Evolutionary conservation across 2,797 vertebrate species (phyloP).

Genomic region (Clarias laeviceps): DNA sequence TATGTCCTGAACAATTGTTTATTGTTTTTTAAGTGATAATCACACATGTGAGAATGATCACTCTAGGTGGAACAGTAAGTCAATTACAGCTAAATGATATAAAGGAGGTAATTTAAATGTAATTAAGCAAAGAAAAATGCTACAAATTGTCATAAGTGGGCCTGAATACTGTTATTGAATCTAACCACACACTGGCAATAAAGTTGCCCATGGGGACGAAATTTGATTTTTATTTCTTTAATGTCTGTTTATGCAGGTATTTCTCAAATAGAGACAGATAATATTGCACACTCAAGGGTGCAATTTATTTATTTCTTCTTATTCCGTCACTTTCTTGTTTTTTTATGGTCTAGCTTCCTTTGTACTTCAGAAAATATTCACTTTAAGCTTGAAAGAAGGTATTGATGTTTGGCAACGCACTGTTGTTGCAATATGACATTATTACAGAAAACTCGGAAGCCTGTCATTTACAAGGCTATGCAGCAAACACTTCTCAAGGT

Average conservation of each 20-base stretch:
- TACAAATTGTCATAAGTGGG: slow-evolving; percentile 19
- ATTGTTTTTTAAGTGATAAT: slow-evolving; percentile 43
- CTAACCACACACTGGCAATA: slow-evolving; percentile 33
- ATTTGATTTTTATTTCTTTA: slow-evolving; percentile 56
- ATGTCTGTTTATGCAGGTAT: slow-evolving; percentile 41
- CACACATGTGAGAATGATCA: slow-evolving; percentile 32
- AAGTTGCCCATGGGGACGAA: slow-evolving; percentile 35
- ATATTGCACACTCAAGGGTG: slow-evolving; percentile 20
- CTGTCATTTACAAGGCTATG: slow-evolving; percentile 40
- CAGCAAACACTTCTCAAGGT: slow-evolving; percentile 35
- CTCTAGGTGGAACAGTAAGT: slow-evolving; percentile 30
- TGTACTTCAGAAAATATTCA: slow-evolving; percentile 54
- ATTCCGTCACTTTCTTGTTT: slow-evolving; percentile 49
- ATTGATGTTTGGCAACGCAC: slow-evolving; percentile 44
- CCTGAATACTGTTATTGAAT: slow-evolving; percentile 13
- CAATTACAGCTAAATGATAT: slow-evolving; percentile 37
- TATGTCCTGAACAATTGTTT: slow-evolving; percentile 30
- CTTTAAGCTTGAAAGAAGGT: slow-evolving; percentile 53
- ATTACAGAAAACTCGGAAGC: slow-evolving; percentile 44
- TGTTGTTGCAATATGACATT: slow-evolving; percentile 43
- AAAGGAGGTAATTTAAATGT: slow-evolving; percentile 43
- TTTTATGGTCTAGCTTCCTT: slow-evolving; percentile 18
- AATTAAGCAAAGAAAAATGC: slow-evolving; percentile 34
- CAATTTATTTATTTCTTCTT: slow-evolving; percentile 42
- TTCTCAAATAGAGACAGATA: slow-evolving; percentile 15